phyloP scores from a whole-genome alignment of 1,140 invertebrate species.

The Tetramorium simillimum region DNA sequence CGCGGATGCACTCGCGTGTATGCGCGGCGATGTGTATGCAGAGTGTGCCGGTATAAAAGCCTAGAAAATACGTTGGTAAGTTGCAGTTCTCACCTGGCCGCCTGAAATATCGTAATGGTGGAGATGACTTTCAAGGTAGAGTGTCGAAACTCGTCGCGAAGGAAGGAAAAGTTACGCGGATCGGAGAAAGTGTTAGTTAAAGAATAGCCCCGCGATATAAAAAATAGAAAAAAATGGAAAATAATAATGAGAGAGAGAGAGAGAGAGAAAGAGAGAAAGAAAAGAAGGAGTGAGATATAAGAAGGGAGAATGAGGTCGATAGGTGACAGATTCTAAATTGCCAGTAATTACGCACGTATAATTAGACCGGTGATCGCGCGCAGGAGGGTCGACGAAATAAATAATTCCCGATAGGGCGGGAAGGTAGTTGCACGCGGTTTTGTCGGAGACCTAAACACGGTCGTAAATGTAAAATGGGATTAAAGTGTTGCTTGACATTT shows the following conservation, averaged over 20 bases:
- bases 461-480: slow-evolving; percentile 41
- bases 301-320: background rate
- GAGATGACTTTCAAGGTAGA: slow-evolving; percentile 82
- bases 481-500: slow-evolving; percentile 44
- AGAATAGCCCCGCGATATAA: slow-evolving; percentile 1
- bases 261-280: background rate
- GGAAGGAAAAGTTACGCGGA: slow-evolving; percentile 41
- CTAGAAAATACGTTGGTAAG: slow-evolving; percentile 79
- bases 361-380: slow-evolving; percentile 1
- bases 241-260: background rate
- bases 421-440: background rate
- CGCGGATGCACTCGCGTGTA: slow-evolving; percentile 45
- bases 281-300: slow-evolving; percentile 4
- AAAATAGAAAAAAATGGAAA: background rate
- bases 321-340: slow-evolving; percentile 2
- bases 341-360: slow-evolving; percentile 44
- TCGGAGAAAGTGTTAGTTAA: slow-evolving; percentile 55
- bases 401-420: slow-evolving; percentile 6
- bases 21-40: slow-evolving; percentile 22
- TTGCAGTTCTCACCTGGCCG: slow-evolving; percentile 81
- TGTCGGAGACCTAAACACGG: background rate
- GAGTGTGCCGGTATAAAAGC: slow-evolving; percentile 80
- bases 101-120: slow-evolving; percentile 78
- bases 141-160: slow-evolving; percentile 45
- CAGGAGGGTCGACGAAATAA: background rate